Evolutionary conservation across 1,140 invertebrate genomes (phyloP).

Genomic region (Solenopsis invicta): DNA sequence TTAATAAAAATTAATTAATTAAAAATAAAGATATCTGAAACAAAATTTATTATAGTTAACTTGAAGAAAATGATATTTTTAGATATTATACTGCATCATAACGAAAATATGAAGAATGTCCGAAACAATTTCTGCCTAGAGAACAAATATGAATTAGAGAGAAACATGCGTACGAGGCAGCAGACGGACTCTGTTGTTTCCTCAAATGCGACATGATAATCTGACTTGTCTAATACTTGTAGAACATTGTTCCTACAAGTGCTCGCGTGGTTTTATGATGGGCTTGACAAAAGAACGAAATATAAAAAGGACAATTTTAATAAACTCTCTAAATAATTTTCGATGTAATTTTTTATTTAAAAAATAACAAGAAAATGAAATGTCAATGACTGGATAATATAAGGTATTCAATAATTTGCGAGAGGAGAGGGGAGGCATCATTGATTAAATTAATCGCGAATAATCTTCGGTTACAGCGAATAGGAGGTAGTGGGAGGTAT

Average conservation of each 20-base stretch:
- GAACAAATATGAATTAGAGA: slow-evolving; percentile 12
- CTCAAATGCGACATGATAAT: slow-evolving; percentile 38
- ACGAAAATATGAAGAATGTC: not conserved
- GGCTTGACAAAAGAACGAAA: not conserved
- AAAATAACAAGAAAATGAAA: not conserved
- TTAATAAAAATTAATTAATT: slow-evolving; percentile 2
- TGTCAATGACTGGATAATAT: not conserved
- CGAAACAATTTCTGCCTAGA: not conserved
- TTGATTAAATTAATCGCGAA: slow-evolving; percentile 71
- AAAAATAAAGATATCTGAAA: not conserved
- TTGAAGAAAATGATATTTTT: not conserved
- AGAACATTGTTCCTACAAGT: not conserved
- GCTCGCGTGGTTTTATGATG: not conserved
- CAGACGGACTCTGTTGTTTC: slow-evolving; percentile 12
- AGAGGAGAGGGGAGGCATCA: slow-evolving; percentile 18
- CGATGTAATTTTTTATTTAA: not conserved
- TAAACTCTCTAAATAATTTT: not conserved
- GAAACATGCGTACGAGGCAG: not conserved
- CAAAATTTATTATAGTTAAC: not conserved
- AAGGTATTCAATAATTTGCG: slow-evolving; percentile 10
- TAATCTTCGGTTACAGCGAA: slow-evolving; percentile 52
- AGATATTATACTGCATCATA: not conserved
- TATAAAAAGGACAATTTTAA: not conserved
- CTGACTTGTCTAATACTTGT: slow-evolving; percentile 24
- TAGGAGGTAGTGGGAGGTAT: slow-evolving; percentile 54